Evolutionary conservation across 2,113 vertebrate genomes (phyloP).

Genomic region (Prionailurus viverrinus): DNA sequence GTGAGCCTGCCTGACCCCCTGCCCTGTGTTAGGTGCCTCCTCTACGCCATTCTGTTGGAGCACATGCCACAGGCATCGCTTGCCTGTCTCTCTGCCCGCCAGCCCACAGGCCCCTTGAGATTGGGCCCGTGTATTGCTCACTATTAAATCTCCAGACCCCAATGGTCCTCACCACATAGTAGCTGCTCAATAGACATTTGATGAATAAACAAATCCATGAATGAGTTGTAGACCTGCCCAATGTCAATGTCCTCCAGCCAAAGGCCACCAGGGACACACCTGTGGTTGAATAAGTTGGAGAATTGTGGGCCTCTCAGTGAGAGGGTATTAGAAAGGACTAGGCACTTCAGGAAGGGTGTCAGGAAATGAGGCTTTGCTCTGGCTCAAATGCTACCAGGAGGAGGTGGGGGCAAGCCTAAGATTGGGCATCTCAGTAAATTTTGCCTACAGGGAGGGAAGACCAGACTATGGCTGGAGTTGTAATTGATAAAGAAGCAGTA

Average conservation of each 20-base stretch:
- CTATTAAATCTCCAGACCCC: not conserved
- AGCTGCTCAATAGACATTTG: not conserved
- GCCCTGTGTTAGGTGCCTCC: not conserved
- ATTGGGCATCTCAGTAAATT: not conserved
- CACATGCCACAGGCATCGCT: not conserved
- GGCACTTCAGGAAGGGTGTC: not conserved
- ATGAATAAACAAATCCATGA: not conserved
- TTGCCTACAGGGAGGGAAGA: not conserved
- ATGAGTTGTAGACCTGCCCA: not conserved
- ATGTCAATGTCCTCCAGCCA: not conserved
- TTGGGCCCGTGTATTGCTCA: not conserved
- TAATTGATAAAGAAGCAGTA: too few relatives aligned
- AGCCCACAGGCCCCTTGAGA: not conserved
- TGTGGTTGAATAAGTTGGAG: not conserved
- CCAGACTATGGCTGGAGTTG: too few relatives aligned
- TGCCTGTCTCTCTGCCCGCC: not conserved
- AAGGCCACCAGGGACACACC: too few relatives aligned
- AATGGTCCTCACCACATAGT: not conserved
- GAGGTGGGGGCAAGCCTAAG: not conserved
- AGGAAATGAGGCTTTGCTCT: not conserved
- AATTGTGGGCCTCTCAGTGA: not conserved
- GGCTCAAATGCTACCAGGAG: not conserved
- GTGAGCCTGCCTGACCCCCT: not conserved
- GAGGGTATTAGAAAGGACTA: not conserved
- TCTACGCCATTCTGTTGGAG: not conserved